phyloP scores from a whole-genome alignment of 2,888 invertebrate genomes.

The Coremacera marginata region DNA sequence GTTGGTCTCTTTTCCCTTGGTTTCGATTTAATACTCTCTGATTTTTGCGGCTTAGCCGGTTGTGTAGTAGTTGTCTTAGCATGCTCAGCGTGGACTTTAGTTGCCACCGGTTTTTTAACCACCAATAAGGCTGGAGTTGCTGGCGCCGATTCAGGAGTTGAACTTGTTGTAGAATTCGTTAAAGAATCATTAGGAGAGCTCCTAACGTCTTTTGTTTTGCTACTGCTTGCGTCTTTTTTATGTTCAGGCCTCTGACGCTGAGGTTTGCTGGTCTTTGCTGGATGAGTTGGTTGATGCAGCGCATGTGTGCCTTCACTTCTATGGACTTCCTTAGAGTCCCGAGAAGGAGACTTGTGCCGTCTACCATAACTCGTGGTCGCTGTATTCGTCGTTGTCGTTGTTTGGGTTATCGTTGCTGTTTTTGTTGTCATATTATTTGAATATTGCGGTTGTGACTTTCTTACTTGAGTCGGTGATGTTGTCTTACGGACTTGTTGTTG shows the following conservation, averaged over 20 bases:
- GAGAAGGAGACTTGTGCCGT: conserved; percentile 59
- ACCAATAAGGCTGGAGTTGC: conserved; percentile 2
- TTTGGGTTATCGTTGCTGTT: conserved; percentile 50
- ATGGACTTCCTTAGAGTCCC: conserved; percentile 55
- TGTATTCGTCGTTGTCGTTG: conserved; percentile 51
- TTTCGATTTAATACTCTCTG: conserved; percentile 30
- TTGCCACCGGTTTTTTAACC: not conserved
- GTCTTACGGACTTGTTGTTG: conserved; percentile 55
- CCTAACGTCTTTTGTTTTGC: conserved; percentile 30
- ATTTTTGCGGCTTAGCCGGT: not conserved
- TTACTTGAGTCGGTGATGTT: conserved; percentile 50
- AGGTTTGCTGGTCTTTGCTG: conserved; percentile 41
- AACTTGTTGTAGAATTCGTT: conserved; percentile 7
- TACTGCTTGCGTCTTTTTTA: conserved; percentile 39
- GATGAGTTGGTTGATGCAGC: conserved; percentile 27
- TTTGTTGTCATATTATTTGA: conserved; percentile 65
- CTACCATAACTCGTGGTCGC: conserved; percentile 44
- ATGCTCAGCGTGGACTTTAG: not conserved
- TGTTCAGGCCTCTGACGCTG: conserved; percentile 54
- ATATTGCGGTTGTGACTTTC: conserved; percentile 47
- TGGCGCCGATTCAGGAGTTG: not conserved
- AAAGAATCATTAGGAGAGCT: conserved; percentile 24
- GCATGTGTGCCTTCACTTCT: conserved; percentile 53
- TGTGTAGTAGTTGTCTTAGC: conserved; percentile 11
- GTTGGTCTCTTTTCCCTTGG: conserved; percentile 34